Percentiles rank a stretch among this genome's conserved stretches.
phyloP scores from a whole-genome alignment of 2,113 vertebrate genomes.

The Takifugu flavidus region DNA sequence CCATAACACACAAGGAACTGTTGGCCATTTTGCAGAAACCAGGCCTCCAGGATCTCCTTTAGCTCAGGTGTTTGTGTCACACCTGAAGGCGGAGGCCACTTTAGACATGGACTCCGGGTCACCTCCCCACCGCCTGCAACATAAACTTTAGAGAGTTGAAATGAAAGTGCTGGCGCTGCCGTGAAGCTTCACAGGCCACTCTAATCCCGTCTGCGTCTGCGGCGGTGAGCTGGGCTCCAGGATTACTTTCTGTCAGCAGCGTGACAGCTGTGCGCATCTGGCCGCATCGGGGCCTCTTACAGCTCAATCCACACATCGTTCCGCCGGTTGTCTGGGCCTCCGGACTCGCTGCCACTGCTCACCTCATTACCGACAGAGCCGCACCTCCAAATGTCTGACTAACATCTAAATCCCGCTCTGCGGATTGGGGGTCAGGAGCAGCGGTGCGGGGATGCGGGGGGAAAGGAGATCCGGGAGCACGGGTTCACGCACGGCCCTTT shows the following conservation, averaged over 20 bases:
- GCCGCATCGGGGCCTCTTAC: constrained; percentile 62
- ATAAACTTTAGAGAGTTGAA: not conserved
- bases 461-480: constrained; percentile 43
- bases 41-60: too few species aligned
- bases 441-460: not conserved
- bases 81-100: too few species aligned
- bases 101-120: too few species aligned
- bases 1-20: not conserved
- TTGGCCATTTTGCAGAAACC: too few species aligned
- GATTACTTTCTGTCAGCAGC: constrained; percentile 67
- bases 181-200: constrained; percentile 17
- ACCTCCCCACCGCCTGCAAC: not conserved
- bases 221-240: constrained; percentile 24
- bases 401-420: constrained; percentile 56
- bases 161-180: not conserved
- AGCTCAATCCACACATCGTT: constrained; percentile 72
- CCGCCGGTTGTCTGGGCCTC: constrained; percentile 54
- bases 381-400: constrained; percentile 62
- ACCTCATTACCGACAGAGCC: constrained; percentile 63
- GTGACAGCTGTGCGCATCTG: constrained; percentile 74
- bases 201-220: constrained; percentile 20
- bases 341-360: constrained; percentile 58
- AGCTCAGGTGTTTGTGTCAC: too few species aligned
- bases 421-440: constrained; percentile 30
- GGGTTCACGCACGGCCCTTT: constrained; percentile 34